Conservation (phyloP, 1,140 invertebrate genomes). For the Procambarus virginalis region DNA sequence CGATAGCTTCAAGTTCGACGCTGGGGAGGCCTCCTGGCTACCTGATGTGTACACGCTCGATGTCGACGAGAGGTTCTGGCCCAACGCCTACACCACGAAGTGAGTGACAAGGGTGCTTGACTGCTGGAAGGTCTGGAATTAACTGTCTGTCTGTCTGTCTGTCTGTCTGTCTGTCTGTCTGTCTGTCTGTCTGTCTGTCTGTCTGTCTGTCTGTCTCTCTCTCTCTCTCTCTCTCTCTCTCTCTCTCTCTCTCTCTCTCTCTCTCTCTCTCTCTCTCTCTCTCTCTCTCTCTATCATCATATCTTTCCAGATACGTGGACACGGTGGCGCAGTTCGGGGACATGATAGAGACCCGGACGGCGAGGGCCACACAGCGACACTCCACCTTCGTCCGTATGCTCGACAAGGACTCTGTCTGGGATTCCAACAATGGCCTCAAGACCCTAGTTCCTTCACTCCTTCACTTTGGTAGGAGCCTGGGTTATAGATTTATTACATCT, state of each 20-base stretch:
- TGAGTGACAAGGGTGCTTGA: background rate
- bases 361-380: slow-evolving; percentile 82
- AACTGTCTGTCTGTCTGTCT: background rate
- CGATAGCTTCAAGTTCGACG: slow-evolving; percentile 94
- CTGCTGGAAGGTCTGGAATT: background rate
- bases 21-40: slow-evolving; percentile 82
- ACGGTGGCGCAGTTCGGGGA: slow-evolving; percentile 80
- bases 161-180: too few relatives aligned
- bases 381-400: slow-evolving; percentile 91
- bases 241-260: slow-evolving; percentile 5
- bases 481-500: too few relatives aligned
- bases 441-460: slow-evolving; percentile 87
- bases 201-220: background rate
- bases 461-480: slow-evolving; percentile 73
- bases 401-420: slow-evolving; percentile 89
- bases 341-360: slow-evolving; percentile 83
- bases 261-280: slow-evolving; percentile 19
- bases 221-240: slow-evolving; percentile 7
- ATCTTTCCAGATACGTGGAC: slow-evolving; percentile 79
- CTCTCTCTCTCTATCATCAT: slow-evolving; percentile 20
- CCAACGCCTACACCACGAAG: slow-evolving; percentile 53
- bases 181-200: too few relatives aligned
- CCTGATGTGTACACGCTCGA: slow-evolving; percentile 72
- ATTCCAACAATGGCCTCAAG: slow-evolving; percentile 83
- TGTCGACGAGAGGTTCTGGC: slow-evolving; percentile 62